phyloP scores from a whole-genome alignment of 1,140 invertebrate genomes.

The Vollenhovia emeryi region DNA sequence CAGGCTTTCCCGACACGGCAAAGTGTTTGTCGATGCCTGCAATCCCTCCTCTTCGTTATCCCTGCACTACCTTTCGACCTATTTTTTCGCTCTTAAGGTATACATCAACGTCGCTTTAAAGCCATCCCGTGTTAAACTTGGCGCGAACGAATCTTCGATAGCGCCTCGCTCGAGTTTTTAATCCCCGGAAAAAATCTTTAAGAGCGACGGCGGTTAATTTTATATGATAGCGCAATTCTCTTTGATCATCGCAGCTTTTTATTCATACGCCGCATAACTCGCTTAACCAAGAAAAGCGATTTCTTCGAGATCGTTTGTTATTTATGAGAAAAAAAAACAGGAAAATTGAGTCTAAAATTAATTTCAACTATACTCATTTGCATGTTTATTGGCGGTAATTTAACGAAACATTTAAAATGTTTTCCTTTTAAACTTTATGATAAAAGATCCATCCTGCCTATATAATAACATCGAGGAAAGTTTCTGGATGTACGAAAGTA shows the following conservation, averaged over 20 bases:
- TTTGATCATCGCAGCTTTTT: conserved; percentile 44
- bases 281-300: not conserved
- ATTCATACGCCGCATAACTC: not conserved
- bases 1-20: conserved; percentile 21
- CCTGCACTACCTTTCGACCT: conserved; percentile 41
- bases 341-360: not conserved
- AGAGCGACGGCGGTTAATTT: conserved; percentile 31
- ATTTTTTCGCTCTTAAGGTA: conserved; percentile 48
- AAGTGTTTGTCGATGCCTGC: conserved; percentile 54
- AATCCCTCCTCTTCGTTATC: conserved; percentile 36
- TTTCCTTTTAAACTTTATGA: not conserved
- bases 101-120: conserved; percentile 43
- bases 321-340: not conserved
- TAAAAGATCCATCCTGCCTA: not conserved
- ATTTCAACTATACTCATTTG: not conserved
- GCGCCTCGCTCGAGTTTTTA: conserved; percentile 39
- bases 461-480: not conserved
- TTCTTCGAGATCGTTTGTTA: conserved; percentile 17
- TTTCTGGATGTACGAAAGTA: not conserved
- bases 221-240: conserved; percentile 22
- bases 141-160: conserved; percentile 45
- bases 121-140: conserved; percentile 32
- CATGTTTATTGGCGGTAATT: not conserved
- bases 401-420: not conserved
- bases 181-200: conserved; percentile 43